phyloP scores from a whole-genome alignment of 2,797 vertebrate species.

The Merluccius polli region DNA sequence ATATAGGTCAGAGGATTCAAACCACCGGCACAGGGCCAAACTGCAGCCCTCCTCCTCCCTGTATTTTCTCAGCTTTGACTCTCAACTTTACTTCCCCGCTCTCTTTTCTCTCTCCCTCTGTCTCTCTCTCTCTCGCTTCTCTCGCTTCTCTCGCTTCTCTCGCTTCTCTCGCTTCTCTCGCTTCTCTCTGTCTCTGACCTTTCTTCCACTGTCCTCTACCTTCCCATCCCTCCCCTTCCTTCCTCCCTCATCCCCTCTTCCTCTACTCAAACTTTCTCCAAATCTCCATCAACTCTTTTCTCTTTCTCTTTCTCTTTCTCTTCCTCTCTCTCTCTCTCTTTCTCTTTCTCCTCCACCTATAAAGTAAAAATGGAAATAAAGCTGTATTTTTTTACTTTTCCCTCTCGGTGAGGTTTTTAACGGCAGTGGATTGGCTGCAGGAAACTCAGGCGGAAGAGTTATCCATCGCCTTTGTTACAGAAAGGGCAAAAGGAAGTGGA shows the following conservation, averaged over 20 bases:
- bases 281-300: no score
- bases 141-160: no score
- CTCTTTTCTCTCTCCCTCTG: no score
- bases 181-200: background rate
- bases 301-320: no score
- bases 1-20: conserved; percentile 65
- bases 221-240: no score
- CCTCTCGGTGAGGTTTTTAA: background rate
- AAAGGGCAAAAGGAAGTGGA: background rate
- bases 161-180: background rate
- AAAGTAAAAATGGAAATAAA: background rate
- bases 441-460: background rate
- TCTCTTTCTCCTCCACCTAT: background rate
- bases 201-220: background rate
- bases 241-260: no score
- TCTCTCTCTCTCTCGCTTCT: no score
- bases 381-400: background rate
- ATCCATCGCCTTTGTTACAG: background rate
- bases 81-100: background rate
- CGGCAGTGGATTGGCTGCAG: background rate
- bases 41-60: conserved; percentile 20
- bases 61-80: background rate
- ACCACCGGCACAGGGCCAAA: conserved; percentile 50
- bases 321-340: conserved; percentile 10
- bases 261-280: no score